Evolutionary conservation across 2,888 invertebrate genomes (phyloP).

Genomic region (Gandaritis pyraliata): DNA sequence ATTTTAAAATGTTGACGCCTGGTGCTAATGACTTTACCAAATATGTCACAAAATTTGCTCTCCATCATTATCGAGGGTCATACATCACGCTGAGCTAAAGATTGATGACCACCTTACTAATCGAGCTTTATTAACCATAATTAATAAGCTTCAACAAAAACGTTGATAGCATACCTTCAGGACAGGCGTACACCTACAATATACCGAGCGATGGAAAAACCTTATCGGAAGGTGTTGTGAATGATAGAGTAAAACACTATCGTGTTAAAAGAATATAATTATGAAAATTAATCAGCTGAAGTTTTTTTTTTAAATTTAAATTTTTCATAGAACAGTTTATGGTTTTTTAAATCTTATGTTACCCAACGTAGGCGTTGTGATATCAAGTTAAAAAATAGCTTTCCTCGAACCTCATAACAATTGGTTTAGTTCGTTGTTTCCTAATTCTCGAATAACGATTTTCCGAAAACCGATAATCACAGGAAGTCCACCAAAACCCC

Average conservation of each 20-base stretch:
- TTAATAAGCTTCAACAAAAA: constrained; percentile 56
- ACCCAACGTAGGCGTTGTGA: too few relatives aligned
- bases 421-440: too few relatives aligned
- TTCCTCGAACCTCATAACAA: too few relatives aligned
- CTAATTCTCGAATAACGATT: too few relatives aligned
- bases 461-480: too few relatives aligned
- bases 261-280: neutral
- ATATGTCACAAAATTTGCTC: constrained; percentile 52
- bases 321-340: too few relatives aligned
- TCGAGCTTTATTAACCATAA: constrained; percentile 65
- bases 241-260: constrained; percentile 20
- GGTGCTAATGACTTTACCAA: constrained; percentile 48
- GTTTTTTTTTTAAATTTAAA: neutral
- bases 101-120: constrained; percentile 66
- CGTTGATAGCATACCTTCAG: constrained; percentile 50
- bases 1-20: neutral
- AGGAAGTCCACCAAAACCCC: too few relatives aligned
- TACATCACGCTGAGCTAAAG: constrained; percentile 60
- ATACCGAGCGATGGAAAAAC: constrained; percentile 14
- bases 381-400: too few relatives aligned
- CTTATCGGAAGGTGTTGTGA: constrained; percentile 4
- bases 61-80: constrained; percentile 57
- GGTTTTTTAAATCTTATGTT: too few relatives aligned
- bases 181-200: constrained; percentile 41
- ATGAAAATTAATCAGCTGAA: neutral